Evolutionary conservation across 64 coral and sea anemone genomes (phyloP).

Genomic region (Dendrophyllia cribrosa): DNA sequence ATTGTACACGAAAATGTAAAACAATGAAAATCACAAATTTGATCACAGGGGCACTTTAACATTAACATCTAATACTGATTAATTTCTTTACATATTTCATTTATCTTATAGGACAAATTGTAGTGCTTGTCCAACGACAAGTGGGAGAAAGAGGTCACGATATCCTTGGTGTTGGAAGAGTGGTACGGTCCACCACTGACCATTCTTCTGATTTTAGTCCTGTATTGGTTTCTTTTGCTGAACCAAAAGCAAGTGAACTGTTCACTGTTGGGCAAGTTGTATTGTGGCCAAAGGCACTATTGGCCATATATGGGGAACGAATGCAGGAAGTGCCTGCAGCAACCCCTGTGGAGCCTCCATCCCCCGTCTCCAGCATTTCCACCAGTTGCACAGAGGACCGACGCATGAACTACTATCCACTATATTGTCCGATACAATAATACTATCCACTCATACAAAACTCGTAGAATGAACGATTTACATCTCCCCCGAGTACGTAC

Average conservation of each 20-base stretch:
- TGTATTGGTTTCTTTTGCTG: too few species aligned
- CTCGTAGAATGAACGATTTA: too few species aligned
- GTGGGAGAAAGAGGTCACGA: neutral
- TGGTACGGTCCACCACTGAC: too few species aligned
- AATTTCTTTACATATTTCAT: constrained; percentile 8
- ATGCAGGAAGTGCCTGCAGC: neutral
- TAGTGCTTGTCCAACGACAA: constrained; percentile 20
- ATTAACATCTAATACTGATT: constrained; percentile 18
- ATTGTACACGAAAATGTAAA: too few species aligned
- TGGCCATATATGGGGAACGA: constrained; percentile 17
- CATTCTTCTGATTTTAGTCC: too few species aligned
- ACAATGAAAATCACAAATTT: too few species aligned
- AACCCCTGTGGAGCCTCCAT: neutral
- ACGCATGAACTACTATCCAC: too few species aligned
- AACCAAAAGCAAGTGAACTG: too few species aligned
- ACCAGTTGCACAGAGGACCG: neutral
- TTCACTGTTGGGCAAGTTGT: constrained; percentile 38
- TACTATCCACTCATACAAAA: too few species aligned
- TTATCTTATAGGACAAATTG: constrained; percentile 35
- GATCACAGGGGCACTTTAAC: too few species aligned
- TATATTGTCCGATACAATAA: too few species aligned
- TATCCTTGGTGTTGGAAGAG: constrained; percentile 1
- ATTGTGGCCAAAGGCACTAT: neutral
- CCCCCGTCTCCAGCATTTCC: constrained; percentile 30
- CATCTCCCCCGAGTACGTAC: too few species aligned